Evolutionary conservation across 2,888 invertebrate genomes (phyloP).

Genomic region (Cheilosia soror): DNA sequence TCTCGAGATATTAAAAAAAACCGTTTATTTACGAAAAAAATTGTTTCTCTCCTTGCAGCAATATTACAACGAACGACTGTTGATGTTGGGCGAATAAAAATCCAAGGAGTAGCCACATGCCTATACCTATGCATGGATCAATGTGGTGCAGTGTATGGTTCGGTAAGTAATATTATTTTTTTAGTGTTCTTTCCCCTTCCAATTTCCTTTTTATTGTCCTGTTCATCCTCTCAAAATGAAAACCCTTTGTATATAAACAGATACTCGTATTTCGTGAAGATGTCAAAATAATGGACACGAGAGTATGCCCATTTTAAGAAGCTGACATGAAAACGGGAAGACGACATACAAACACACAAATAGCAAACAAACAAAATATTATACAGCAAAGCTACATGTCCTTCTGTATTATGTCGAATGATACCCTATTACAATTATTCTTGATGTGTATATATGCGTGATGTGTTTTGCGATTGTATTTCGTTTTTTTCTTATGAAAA

Average conservation of each 20-base stretch:
- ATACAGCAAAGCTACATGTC: not conserved
- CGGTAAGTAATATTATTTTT: conserved; percentile 87
- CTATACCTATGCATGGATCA: conserved; percentile 95
- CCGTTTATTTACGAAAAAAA: not conserved
- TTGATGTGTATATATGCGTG: not conserved
- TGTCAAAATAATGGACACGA: conserved; percentile 67
- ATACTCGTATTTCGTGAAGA: conserved; percentile 64
- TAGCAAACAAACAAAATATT: conserved; percentile 25
- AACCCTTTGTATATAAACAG: not conserved
- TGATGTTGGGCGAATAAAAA: conserved; percentile 92
- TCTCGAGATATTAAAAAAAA: not conserved
- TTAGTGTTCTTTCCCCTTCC: not conserved
- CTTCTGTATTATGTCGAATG: not conserved
- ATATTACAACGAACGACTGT: conserved; percentile 89
- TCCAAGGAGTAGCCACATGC: conserved; percentile 94
- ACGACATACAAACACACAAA: conserved; percentile 34
- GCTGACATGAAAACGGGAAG: conserved; percentile 33
- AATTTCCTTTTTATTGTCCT: conserved; percentile 7
- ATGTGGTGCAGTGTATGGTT: conserved; percentile 93
- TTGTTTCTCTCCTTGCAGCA: conserved; percentile 85
- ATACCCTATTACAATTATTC: not conserved
- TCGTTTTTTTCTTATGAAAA: no score
- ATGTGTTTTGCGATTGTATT: not conserved
- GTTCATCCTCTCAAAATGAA: not conserved
- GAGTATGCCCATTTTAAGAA: conserved; percentile 26